phyloP scores from a whole-genome alignment of 1,140 invertebrate genomes.

The Aphelinus certus region DNA sequence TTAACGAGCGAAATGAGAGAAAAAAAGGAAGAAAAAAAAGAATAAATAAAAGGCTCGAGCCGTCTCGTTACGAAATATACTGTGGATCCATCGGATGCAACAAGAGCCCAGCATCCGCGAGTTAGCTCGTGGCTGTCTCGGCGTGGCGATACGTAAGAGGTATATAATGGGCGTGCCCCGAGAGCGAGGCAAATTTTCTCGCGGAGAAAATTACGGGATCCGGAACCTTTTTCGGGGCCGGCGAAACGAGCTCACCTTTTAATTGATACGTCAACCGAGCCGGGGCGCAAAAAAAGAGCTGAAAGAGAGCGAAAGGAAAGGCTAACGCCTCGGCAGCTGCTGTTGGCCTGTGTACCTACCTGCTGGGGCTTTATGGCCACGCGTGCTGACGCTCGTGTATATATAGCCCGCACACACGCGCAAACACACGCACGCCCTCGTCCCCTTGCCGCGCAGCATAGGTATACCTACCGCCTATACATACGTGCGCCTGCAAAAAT shows the following conservation, averaged over 20 bases:
- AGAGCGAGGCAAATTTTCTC: neutral
- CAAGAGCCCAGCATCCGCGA: no score
- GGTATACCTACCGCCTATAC: no score
- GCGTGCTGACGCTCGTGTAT: neutral
- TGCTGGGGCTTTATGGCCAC: neutral
- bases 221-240: neutral
- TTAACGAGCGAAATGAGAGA: no score
- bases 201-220: neutral
- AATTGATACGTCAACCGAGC: neutral
- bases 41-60: no score
- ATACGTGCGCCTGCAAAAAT: slow-evolving; percentile 45
- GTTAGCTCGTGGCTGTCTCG: no score
- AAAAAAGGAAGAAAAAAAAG: no score
- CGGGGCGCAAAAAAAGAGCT: neutral
- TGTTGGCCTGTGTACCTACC: neutral
- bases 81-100: no score
- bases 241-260: neutral
- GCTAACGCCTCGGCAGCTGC: neutral
- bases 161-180: no score
- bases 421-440: neutral
- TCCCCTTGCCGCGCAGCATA: no score
- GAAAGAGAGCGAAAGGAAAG: neutral
- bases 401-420: neutral
- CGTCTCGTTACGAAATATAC: no score
- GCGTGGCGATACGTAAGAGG: no score